phyloP scores from a whole-genome alignment of 2,888 invertebrate genomes.

The Leptinotarsa rubiginosa region DNA sequence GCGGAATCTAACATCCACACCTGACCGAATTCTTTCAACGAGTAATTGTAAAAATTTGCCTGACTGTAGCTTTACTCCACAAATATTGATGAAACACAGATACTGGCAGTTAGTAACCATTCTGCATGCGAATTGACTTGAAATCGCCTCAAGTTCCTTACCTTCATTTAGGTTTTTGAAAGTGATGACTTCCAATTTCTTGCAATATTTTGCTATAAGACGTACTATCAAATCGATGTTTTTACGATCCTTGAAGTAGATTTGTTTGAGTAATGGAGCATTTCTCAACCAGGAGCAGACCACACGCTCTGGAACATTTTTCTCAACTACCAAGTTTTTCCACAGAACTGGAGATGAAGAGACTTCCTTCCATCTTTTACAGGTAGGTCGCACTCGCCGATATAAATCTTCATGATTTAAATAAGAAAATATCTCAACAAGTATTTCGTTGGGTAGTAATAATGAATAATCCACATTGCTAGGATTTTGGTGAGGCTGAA shows the following conservation, averaged over 20 bases:
- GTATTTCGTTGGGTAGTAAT: slow-evolving; percentile 46
- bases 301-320: slow-evolving; percentile 42
- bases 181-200: background rate
- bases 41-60: too few species aligned
- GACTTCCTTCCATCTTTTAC: slow-evolving; percentile 47
- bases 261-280: slow-evolving; percentile 45
- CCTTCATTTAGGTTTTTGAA: background rate
- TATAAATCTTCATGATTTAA: slow-evolving; percentile 44
- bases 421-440: slow-evolving; percentile 49
- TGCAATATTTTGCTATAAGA: background rate
- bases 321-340: slow-evolving; percentile 45
- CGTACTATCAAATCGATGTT: slow-evolving; percentile 42
- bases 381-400: slow-evolving; percentile 39
- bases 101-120: background rate
- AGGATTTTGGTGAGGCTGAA: background rate
- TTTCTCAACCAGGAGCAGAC: slow-evolving; percentile 47
- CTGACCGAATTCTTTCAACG: too few species aligned
- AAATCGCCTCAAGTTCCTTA: background rate
- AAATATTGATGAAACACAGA: background rate
- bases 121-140: background rate
- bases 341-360: slow-evolving; percentile 46
- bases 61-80: too few species aligned
- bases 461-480: background rate
- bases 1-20: too few species aligned
- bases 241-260: slow-evolving; percentile 41